These are phyloP conservation scores for Tetropium fuscum DNA, from an alignment of 2,888 invertebrate species.

Conservation along the genomic window DNA sequence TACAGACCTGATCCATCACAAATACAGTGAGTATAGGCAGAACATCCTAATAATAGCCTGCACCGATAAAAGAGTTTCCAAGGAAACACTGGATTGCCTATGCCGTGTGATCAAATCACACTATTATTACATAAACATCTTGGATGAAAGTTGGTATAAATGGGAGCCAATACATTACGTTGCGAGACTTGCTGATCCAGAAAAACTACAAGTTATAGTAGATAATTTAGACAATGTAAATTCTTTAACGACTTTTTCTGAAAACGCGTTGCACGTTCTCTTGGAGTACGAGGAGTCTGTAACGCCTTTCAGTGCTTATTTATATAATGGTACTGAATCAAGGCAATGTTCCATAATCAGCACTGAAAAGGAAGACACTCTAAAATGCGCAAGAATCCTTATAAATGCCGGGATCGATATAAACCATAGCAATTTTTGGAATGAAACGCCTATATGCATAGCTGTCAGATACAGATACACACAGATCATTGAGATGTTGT, in stretches of 20 bases:
- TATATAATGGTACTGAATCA: conserved; percentile 43
- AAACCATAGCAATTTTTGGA: conserved; percentile 51
- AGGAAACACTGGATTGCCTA: conserved; percentile 15
- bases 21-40: conserved; percentile 19
- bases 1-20: conserved; percentile 12
- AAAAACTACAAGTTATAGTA: conserved; percentile 39
- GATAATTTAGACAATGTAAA: conserved; percentile 25
- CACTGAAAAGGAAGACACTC: conserved; percentile 38
- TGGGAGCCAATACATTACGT: conserved; percentile 51
- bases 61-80: neutral
- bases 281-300: conserved; percentile 42
- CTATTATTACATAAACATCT: conserved; percentile 29
- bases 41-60: conserved; percentile 38
- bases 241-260: conserved; percentile 45
- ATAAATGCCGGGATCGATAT: conserved; percentile 46
- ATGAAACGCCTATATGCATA: conserved; percentile 50
- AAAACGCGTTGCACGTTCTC: conserved; percentile 50
- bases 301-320: conserved; percentile 36
- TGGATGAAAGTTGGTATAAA: conserved; percentile 43
- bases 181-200: conserved; percentile 36
- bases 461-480: conserved; percentile 44
- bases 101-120: conserved; percentile 17
- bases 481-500: conserved; percentile 35
- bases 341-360: conserved; percentile 39
- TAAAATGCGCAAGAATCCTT: conserved; percentile 43